These are phyloP conservation scores for Sialia sialis DNA, from an alignment of 2,113 vertebrate genomes.

Conservation along the genomic window DNA sequence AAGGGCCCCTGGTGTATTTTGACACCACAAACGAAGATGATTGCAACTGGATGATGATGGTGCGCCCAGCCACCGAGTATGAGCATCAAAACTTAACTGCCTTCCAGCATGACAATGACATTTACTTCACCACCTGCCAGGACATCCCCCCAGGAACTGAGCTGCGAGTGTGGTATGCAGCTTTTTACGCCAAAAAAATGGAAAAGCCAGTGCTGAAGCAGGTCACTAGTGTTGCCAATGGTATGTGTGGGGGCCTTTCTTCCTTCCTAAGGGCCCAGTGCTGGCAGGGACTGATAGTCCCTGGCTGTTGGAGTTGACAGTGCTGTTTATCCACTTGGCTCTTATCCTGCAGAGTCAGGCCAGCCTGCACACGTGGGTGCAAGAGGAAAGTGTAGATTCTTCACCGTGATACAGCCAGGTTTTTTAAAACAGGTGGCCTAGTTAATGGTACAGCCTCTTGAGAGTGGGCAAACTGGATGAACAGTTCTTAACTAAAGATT, in stretches of 20 bases:
- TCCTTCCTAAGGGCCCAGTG: constrained; percentile 38
- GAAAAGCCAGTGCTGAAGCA: constrained; percentile 88
- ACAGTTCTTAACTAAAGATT: background rate
- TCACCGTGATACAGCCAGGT: background rate
- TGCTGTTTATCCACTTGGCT: background rate
- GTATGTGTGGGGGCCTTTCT: constrained; percentile 69
- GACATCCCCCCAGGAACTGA: constrained; percentile 90
- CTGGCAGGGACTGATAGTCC: background rate
- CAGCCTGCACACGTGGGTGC: background rate
- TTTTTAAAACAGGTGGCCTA: background rate
- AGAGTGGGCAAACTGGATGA: background rate
- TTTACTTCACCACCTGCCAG: constrained; percentile 95
- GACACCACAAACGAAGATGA: constrained; percentile 92
- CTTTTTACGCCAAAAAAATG: constrained; percentile 98
- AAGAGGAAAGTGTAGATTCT: background rate
- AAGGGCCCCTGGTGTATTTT: constrained; percentile 82
- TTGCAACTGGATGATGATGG: constrained; percentile 99
- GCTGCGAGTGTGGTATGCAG: constrained; percentile 97
- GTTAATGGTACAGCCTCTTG: background rate
- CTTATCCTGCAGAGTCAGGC: background rate
- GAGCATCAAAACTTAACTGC: constrained; percentile 93
- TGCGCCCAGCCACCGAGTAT: constrained; percentile 85
- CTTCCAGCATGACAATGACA: constrained; percentile 89
- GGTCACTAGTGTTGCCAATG: constrained; percentile 63
- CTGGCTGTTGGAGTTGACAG: background rate